These are phyloP conservation scores for Drosophila austrosaltans DNA, from an alignment of 2,888 invertebrate species.

Conservation along the genomic window DNA sequence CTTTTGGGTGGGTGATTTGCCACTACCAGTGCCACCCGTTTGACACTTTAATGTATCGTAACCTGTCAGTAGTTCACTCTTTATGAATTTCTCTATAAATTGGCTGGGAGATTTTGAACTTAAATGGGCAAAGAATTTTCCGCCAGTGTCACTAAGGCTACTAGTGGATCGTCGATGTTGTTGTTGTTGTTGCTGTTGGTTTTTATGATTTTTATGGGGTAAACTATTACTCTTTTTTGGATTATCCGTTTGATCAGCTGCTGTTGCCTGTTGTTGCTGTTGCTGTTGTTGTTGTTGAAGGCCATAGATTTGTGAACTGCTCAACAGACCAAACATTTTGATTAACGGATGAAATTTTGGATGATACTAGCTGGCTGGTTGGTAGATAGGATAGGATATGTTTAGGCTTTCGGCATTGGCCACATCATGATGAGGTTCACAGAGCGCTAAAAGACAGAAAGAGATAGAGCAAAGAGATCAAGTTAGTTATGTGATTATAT, in stretches of 20 bases:
- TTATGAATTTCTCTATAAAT: conserved; percentile 81
- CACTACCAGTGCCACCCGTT: conserved; percentile 46
- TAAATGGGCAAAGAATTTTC: conserved; percentile 71
- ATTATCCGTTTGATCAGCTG: conserved; percentile 28
- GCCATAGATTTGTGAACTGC: conserved; percentile 81
- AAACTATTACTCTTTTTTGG: conserved; percentile 68
- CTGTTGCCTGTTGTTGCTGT: neutral
- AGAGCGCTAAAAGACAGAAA: conserved; percentile 37
- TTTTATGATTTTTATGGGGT: conserved; percentile 53
- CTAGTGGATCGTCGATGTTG: conserved; percentile 58
- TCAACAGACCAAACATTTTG: conserved; percentile 81
- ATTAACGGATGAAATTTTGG: conserved; percentile 19
- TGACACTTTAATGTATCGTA: conserved; percentile 77
- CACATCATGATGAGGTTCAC: conserved; percentile 43
- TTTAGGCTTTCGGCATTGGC: conserved; percentile 37
- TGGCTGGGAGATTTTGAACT: conserved; percentile 76
- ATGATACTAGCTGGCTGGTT: conserved; percentile 34
- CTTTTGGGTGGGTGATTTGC: conserved; percentile 32
- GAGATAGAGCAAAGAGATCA: conserved; percentile 23
- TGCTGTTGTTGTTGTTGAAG: conserved; percentile 37
- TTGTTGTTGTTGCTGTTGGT: conserved; percentile 26
- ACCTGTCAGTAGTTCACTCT: conserved; percentile 78
- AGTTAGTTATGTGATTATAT: conserved; percentile 11
- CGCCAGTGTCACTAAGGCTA: conserved; percentile 60
- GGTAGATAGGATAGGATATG: neutral